Conservation (phyloP, 2,797 vertebrate genomes). For the Heteromormyrus szaboi region DNA sequence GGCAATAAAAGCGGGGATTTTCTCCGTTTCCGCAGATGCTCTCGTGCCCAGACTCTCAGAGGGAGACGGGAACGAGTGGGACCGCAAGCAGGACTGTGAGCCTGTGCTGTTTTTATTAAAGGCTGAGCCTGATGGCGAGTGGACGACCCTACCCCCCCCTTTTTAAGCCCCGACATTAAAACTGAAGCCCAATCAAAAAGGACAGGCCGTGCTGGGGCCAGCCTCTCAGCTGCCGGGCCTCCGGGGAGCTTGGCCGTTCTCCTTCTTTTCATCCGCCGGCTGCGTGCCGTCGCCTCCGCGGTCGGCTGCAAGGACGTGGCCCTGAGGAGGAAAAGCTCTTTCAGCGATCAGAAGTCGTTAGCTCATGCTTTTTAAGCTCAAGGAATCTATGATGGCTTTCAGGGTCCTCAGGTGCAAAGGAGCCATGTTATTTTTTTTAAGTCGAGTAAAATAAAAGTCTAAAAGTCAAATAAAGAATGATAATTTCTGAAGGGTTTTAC, state of each 20-base stretch:
- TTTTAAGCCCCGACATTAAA: conserved; percentile 24
- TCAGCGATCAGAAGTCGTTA: background rate
- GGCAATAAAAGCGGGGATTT: conserved; percentile 73
- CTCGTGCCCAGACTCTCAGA: conserved; percentile 22
- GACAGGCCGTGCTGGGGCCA: conserved; percentile 4
- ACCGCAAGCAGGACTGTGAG: conserved; percentile 19
- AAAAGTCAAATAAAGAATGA: background rate
- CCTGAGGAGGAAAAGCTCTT: background rate
- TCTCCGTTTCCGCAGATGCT: conserved; percentile 71
- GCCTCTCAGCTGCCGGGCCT: conserved; percentile 7
- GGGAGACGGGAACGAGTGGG: conserved; percentile 26
- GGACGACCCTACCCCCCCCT: background rate
- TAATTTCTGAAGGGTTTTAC: background rate
- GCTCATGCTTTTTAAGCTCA: background rate
- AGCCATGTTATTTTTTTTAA: background rate
- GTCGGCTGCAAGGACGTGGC: conserved; percentile 6
- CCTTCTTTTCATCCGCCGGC: background rate
- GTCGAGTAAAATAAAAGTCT: conserved; percentile 5
- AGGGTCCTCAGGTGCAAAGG: background rate
- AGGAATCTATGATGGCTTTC: background rate
- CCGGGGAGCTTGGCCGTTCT: background rate
- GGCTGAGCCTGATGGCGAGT: conserved; percentile 25
- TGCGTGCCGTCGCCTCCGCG: background rate
- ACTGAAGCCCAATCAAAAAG: conserved; percentile 14
- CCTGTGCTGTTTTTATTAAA: conserved; percentile 32